Percentiles rank a stretch among this genome's conserved stretches.
phyloP scores from a whole-genome alignment of 2,888 invertebrate species.

The Nomada lathburiana region DNA sequence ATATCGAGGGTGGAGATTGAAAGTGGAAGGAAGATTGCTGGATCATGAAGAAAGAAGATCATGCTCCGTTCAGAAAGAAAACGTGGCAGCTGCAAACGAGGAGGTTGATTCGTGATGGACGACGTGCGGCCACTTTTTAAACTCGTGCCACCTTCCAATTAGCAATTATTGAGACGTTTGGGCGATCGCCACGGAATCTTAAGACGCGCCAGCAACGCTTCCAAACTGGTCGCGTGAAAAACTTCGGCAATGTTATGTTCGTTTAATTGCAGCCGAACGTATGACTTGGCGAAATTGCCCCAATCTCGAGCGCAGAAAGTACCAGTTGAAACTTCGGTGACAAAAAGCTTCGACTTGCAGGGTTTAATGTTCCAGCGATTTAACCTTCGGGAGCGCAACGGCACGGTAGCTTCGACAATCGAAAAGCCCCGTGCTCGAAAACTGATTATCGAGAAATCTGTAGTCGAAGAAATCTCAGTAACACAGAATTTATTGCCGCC shows the following conservation, averaged over 20 bases:
- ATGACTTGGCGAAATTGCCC: not conserved
- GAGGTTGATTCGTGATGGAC: constrained; percentile 63
- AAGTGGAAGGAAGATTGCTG: not conserved
- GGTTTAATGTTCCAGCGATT: not conserved
- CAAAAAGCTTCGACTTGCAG: not conserved
- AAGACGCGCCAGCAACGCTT: constrained; percentile 43
- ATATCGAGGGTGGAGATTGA: not conserved
- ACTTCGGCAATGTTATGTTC: constrained; percentile 4
- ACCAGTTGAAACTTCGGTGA: not conserved
- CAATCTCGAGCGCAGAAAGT: not conserved
- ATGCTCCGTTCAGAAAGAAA: not conserved
- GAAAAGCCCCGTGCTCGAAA: no score
- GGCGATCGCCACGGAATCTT: constrained; percentile 63
- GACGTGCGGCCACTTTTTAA: constrained; percentile 73
- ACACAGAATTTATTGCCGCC: no score
- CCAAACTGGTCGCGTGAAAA: constrained; percentile 35
- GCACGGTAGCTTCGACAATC: no score
- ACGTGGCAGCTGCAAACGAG: not conserved
- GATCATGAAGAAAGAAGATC: not conserved
- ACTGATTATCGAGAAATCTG: no score
- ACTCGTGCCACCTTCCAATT: constrained; percentile 68
- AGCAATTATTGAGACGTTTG: constrained; percentile 72
- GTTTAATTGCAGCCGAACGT: constrained; percentile 35
- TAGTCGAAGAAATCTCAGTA: no score
- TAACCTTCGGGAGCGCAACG: no score